Conservation (phyloP, 2,113 vertebrate genomes). For the Ctenodactylus gundi region DNA sequence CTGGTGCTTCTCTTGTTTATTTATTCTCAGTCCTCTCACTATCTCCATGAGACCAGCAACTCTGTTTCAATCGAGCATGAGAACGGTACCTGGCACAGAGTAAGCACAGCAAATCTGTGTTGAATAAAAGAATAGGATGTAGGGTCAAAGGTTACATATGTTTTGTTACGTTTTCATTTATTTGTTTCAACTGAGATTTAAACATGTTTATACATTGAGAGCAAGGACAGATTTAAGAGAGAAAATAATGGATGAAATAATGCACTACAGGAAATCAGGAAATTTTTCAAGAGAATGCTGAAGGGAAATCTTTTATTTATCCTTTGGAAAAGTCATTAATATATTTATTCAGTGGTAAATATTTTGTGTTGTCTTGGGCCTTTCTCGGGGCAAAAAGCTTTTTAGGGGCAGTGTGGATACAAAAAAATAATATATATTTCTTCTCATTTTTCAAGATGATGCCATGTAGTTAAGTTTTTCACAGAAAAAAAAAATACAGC, state of each 20-base stretch:
- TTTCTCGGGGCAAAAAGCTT: not conserved
- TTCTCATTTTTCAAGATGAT: not conserved
- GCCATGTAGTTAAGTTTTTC: not conserved
- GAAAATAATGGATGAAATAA: slow-evolving; percentile 5
- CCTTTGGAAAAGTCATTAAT: not conserved
- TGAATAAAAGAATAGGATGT: not conserved
- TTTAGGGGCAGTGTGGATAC: not conserved
- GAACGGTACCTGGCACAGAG: not conserved
- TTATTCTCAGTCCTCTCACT: not conserved
- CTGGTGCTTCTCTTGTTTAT: not conserved
- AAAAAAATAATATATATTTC: not conserved
- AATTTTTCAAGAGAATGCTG: slow-evolving; percentile 29
- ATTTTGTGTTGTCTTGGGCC: not conserved
- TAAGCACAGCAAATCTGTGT: not conserved
- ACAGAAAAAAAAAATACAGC: not conserved
- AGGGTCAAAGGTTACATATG: not conserved
- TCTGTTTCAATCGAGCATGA: not conserved
- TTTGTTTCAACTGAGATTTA: not conserved
- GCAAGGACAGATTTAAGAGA: not conserved
- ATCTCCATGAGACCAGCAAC: not conserved
- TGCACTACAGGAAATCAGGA: not conserved
- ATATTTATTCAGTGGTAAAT: not conserved
- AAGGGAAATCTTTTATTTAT: not conserved
- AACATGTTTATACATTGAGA: not conserved
- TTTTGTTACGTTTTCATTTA: not conserved